Base-by-base conservation (phyloP, 1,140 invertebrate species). In the Drosophila kohkoa region DNA sequence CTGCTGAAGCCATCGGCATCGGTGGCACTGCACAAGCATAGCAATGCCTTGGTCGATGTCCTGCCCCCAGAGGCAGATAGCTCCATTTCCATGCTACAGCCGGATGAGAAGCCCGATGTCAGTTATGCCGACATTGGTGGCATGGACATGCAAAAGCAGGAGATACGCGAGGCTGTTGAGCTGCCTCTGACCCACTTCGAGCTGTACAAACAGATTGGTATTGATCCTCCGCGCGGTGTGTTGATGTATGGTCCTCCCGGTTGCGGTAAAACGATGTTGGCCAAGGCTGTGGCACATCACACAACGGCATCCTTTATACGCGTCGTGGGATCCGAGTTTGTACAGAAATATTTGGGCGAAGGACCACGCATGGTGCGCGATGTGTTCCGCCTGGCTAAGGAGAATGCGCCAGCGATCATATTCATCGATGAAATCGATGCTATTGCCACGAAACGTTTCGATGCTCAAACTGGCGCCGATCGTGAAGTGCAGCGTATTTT, bases 351-450 rank as follows among this genome's bases (percentile, higher is more conserved):
- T 92, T 93, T 99, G 20, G 99, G 99, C 35, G 99, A 99, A 94
- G 98, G 99, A 1, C 99, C 99, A 1, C 95, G 99, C 77, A 99
- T 99, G 99, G 99, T 99, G 3, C 94, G 99, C 74, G 99, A 99
- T 93, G 99, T 99, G 1, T 99, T 99, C 92, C 95, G 99, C 83
- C 94, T 99, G 65, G 99, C 99, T 2, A 99, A 99, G 93, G 99
- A 99, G 94, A 99, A 99, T 93, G 97, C 98, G 2, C 99, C 99
- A 20, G 98, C 99, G 11, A 99, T 99, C 82, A 99, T 99, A 77
- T 99, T 99, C 92, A 99, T 99, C 92, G 99, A 99, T 94, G 98
- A 98, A 93, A 99, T 99, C 85, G 99, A 99, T 93, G 99, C 99
- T 16, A 99, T 99, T 90, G 99, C 98, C 25, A 99, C 98, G 0